Percentiles rank a stretch among this genome's conserved stretches.
These are phyloP conservation scores for Conomelus anceps DNA, from an alignment of 2,888 invertebrate species.

Conservation along the genomic window DNA sequence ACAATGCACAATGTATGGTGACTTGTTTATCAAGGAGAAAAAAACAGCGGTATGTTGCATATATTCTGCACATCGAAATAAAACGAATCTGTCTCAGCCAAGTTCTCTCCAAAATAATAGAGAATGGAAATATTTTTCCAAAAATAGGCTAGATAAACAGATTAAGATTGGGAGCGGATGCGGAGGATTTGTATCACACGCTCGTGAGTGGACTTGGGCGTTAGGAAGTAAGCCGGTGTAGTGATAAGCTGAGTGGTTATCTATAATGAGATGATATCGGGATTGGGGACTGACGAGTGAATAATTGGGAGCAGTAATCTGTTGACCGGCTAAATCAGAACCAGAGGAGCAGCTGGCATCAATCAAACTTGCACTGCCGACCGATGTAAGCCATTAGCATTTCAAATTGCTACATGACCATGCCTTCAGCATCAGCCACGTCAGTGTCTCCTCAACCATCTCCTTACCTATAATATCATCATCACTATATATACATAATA, in stretches of 20 bases:
- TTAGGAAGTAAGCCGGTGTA: not conserved
- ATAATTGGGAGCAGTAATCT: not conserved
- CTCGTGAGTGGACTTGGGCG: not conserved
- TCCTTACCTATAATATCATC: not conserved
- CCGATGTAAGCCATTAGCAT: not conserved
- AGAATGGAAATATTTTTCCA: too few relatives aligned
- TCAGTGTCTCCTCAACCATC: not conserved
- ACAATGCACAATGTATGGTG: too few relatives aligned
- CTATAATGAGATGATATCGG: not conserved
- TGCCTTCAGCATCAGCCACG: not conserved
- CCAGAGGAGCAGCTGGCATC: not conserved
- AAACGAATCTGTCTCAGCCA: too few relatives aligned
- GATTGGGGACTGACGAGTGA: not conserved
- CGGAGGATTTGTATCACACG: not conserved
- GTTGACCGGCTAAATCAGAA: not conserved
- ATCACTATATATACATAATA: too few relatives aligned
- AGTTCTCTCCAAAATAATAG: too few relatives aligned
- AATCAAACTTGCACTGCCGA: not conserved
- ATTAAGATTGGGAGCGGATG: too few relatives aligned
- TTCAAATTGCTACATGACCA: not conserved
- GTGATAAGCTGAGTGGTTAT: not conserved
- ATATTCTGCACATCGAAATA: too few relatives aligned
- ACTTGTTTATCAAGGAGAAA: too few relatives aligned
- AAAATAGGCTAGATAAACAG: too few relatives aligned
- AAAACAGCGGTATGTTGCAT: too few relatives aligned